phyloP scores from a whole-genome alignment of 2,888 invertebrate genomes.

The Thymelicus sylvestris region DNA sequence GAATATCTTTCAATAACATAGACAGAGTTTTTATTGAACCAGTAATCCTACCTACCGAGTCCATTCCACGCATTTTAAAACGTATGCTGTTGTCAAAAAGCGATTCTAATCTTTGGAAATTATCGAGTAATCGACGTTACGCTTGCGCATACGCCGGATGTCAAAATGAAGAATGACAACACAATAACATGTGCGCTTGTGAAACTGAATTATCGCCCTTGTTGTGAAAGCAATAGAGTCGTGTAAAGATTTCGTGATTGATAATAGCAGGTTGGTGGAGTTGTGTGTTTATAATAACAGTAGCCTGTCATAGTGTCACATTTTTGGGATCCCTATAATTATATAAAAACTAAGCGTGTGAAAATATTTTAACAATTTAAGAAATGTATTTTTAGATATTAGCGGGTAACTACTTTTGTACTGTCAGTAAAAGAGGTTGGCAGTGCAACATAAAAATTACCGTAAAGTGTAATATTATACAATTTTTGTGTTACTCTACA shows the following conservation, averaged over 20 bases:
- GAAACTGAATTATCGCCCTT: conserved; percentile 41
- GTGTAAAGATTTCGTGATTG: conserved; percentile 39
- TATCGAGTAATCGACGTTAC: conserved; percentile 81
- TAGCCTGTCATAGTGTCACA: conserved; percentile 80
- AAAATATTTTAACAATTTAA: too few relatives aligned
- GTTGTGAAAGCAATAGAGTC: conserved; percentile 9
- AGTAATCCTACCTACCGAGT: conserved; percentile 20
- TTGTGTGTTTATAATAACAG: conserved; percentile 73
- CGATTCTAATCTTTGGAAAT: conserved; percentile 76
- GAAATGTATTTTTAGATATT: too few relatives aligned
- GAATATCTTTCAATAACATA: too few relatives aligned
- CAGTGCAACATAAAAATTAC: too few relatives aligned
- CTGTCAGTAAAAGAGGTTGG: too few relatives aligned
- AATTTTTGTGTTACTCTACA: too few relatives aligned
- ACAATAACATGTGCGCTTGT: conserved; percentile 38
- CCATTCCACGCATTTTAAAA: conserved; percentile 35
- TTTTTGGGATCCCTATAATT: conserved; percentile 52
- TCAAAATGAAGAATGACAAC: conserved; percentile 63
- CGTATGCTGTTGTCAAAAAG: conserved; percentile 68
- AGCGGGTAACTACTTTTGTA: too few relatives aligned
- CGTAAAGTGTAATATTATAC: too few relatives aligned
- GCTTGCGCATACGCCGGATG: conserved; percentile 79
- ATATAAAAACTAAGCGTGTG: neutral
- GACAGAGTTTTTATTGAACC: conserved; percentile 3
- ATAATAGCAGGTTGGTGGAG: conserved; percentile 49